Base-by-base conservation (phyloP, 2,113 vertebrate species). In the Siphamia tubifer region DNA sequence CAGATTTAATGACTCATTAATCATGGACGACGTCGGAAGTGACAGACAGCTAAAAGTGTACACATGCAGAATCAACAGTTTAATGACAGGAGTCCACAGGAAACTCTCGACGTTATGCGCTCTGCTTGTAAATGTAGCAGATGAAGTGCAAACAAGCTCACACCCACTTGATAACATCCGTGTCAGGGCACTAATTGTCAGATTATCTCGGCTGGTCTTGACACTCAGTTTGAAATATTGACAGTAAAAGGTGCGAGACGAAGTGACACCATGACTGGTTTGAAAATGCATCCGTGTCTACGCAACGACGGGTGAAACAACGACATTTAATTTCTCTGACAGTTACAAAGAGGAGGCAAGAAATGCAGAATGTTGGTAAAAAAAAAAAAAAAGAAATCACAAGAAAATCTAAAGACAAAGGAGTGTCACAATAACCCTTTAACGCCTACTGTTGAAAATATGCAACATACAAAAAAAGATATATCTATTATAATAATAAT, bases 1-100 rank as follows among this genome's bases (percentile, higher is more conserved):
- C 21, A 17, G 53, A 34, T 53, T 74, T 45, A 63, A 58, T 80
- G 78, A 79, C 65, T 85, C 82, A 82, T 84, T 88, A 77, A 84
- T 89, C 77, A 81, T 24, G 28, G 48, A 60, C 38, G 28, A 56
- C 25, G 53, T 40, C 40, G 49, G 62, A 58, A 76, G 75, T 19
- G 77, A 79, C 75, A 62, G 65, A 51, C 53, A 74, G 55, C 31
- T 25, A 7, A 49, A 64, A 79, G 82, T 45, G 57, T 48, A 42
- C 73, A 67, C 55, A 42, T 74, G 61, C 68, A 39, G 53, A 68
- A 79, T 68, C 64, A 75, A 48, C 68, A 47, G 58, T 6, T 8
- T 69, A 62, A 79, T 63, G 62, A 83, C 68, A 45, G 3, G 24
- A 64, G 20, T 63, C 23, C 48, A 39, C 53, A 13, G 58, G 61